Conservation (phyloP, 2,797 vertebrate species). For the Rhadinocentrus ornatus region DNA sequence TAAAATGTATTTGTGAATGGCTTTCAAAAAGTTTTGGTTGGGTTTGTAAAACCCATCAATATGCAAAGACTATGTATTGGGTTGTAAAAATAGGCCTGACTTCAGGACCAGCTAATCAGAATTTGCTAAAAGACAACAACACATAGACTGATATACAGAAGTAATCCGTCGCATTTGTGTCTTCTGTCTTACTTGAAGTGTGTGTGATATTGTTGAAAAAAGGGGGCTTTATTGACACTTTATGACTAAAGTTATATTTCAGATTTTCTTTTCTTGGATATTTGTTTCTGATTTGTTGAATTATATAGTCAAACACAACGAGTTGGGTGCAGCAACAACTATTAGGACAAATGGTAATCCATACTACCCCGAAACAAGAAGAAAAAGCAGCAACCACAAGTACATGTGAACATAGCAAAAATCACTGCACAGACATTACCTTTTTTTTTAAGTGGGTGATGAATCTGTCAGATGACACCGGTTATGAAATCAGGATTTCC, state of each 20-base stretch:
- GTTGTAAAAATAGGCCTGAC: too few species aligned
- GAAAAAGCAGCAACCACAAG: background rate
- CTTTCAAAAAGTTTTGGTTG: background rate
- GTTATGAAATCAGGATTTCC: background rate
- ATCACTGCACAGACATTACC: background rate
- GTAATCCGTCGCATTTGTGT: background rate
- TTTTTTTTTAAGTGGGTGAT: background rate
- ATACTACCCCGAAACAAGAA: background rate
- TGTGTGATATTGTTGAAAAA: background rate
- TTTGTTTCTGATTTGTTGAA: too few species aligned
- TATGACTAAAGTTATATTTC: constrained; percentile 2
- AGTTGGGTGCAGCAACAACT: background rate
- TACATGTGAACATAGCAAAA: background rate
- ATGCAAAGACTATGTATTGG: too few species aligned
- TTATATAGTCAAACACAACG: too few species aligned
- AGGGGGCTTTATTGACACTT: constrained; percentile 7
- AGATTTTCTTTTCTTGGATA: background rate
- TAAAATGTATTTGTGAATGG: background rate
- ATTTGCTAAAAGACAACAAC: too few species aligned
- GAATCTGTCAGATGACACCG: background rate
- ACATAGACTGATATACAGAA: too few species aligned
- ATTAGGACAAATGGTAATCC: too few species aligned
- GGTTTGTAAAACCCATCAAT: background rate
- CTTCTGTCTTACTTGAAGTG: background rate
- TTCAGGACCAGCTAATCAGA: too few species aligned